Percentiles rank a stretch among this genome's conserved stretches.
phyloP scores from a whole-genome alignment of 1,140 invertebrate species.

The Cataglyphis hispanica region DNA sequence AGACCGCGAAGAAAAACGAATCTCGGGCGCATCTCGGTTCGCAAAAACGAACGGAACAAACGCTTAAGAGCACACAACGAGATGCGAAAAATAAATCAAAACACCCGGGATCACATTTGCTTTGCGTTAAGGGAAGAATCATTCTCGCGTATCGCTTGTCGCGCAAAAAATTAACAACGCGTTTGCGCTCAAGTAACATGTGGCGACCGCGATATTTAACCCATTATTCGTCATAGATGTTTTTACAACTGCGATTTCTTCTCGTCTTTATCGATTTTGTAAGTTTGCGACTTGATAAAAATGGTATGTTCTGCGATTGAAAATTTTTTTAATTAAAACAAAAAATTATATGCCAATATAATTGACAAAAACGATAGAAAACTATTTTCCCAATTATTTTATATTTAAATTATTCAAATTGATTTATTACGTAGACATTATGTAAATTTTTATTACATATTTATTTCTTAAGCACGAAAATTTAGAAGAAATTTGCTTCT shows the following conservation, averaged over 20 bases:
- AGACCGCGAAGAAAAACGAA: slow-evolving; percentile 64
- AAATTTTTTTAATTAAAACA: neutral
- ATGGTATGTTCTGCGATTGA: neutral
- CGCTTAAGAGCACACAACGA: slow-evolving; percentile 57
- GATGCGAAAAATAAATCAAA: slow-evolving; percentile 50
- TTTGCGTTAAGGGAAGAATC: slow-evolving; percentile 54
- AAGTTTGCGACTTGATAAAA: neutral
- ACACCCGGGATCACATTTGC: slow-evolving; percentile 52
- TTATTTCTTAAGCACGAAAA: neutral
- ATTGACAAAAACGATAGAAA: neutral
- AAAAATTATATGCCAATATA: neutral
- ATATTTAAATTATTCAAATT: neutral
- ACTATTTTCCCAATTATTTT: neutral
- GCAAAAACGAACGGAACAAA: slow-evolving; percentile 50
- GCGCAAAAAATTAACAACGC: slow-evolving; percentile 51
- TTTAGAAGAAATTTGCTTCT: neutral
- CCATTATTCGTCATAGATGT: slow-evolving; percentile 16
- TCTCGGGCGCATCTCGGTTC: slow-evolving; percentile 30
- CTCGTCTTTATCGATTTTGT: neutral
- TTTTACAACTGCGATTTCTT: slow-evolving; percentile 12
- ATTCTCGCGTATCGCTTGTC: slow-evolving; percentile 49
- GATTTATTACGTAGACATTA: no score
- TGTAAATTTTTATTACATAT: neutral
- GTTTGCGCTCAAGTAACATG: slow-evolving; percentile 29
- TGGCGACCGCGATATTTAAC: slow-evolving; percentile 40